Conservation (phyloP, 2,888 invertebrate genomes). For the Zootermopsis nevadensis region DNA sequence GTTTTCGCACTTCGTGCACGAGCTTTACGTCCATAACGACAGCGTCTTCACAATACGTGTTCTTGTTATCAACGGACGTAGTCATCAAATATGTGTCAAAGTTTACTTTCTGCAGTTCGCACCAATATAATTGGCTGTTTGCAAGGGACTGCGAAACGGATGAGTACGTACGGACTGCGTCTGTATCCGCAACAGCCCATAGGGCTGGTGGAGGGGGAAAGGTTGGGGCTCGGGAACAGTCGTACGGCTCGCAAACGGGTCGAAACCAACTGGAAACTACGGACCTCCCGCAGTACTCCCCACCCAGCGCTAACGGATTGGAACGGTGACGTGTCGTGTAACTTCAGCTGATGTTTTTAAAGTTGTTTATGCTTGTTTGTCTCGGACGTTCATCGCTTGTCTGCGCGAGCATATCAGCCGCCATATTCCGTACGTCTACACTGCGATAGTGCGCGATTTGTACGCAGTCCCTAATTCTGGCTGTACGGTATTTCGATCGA, state of each 20-base stretch:
- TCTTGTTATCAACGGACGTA: background rate
- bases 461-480: no score
- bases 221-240: conserved; percentile 13
- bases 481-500: no score
- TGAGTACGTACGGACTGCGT: conserved; percentile 13
- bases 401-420: no score
- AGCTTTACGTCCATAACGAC: background rate
- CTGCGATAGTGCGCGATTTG: no score
- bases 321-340: background rate
- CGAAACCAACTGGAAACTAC: background rate
- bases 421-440: no score
- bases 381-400: no score
- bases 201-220: background rate
- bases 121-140: background rate
- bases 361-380: background rate
- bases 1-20: conserved; percentile 43
- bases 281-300: background rate
- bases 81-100: background rate
- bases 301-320: background rate
- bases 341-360: background rate
- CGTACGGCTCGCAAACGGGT: conserved; percentile 8
- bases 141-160: background rate
- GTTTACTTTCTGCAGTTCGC: background rate
- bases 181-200: background rate
- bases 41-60: background rate